Conservation (phyloP, 2,797 vertebrate genomes). For the Myotis vivesi region DNA sequence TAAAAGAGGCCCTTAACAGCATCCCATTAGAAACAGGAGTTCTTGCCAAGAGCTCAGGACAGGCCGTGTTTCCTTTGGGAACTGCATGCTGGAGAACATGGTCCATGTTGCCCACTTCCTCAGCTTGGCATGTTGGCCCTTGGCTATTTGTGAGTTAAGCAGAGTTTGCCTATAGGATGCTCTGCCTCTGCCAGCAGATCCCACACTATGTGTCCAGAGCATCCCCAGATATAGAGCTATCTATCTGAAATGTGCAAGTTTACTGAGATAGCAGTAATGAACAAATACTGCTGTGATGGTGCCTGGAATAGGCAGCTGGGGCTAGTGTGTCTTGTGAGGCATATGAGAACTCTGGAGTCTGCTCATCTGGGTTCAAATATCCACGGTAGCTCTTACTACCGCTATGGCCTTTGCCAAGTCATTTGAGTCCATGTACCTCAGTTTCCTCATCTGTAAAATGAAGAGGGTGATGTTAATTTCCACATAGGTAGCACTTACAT, state of each 20-base stretch:
- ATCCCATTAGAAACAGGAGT: neutral
- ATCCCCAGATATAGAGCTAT: rapidly evolving
- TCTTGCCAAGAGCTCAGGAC: neutral
- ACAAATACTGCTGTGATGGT: neutral
- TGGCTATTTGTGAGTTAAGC: neutral
- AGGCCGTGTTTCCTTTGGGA: neutral
- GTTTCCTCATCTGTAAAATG: conserved; percentile 24
- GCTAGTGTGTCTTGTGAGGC: neutral
- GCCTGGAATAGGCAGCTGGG: neutral
- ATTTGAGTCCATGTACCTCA: neutral
- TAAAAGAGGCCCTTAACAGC: neutral
- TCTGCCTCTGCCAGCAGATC: neutral
- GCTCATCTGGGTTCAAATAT: neutral
- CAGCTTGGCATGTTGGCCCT: neutral
- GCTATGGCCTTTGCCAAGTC: neutral
- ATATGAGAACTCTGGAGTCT: neutral
- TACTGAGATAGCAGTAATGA: neutral
- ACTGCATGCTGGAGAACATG: neutral
- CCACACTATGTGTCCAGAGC: neutral
- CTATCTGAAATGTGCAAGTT: neutral
- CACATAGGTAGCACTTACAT: neutral
- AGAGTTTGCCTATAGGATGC: neutral
- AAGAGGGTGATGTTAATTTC: neutral
- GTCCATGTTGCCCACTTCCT: neutral
- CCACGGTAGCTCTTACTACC: neutral